Evolutionary conservation across 2,113 vertebrate genomes (phyloP), one percentile per base, ranked within the genome.

Genomic region (Hassar affinis): DNA sequence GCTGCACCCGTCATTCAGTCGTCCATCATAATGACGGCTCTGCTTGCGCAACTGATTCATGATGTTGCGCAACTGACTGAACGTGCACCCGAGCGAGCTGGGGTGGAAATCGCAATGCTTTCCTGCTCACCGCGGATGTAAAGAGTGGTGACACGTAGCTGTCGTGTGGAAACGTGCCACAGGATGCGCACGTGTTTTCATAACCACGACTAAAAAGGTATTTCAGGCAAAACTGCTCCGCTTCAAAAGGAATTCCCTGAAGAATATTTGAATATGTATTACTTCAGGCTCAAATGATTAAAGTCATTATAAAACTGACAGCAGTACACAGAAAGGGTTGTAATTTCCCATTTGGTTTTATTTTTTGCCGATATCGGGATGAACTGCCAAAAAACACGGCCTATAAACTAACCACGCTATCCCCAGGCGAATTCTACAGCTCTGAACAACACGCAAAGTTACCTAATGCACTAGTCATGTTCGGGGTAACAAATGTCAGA

Each of bases 81-180:
- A 35, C 4, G 64, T 10, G 17, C 45, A n/a, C n/a, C n/a, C n/a
- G n/a, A n/a, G n/a, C n/a, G n/a, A n/a, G n/a, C n/a, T n/a, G n/a
- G n/a, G n/a, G n/a, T 22, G 62, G 62, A 66, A 35, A 12, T 6
- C 33, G 33, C 7, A 1, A 8, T 7, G 42, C 11, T 9, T 9
- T 51, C 10, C 72, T 30, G 47, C 47, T 52, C n/a, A 9, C 27
- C 3, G 9, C 27, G 15, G 6, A 1, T 2, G 18, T 11, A 33
- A 0, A 11, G 14, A 49, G 42, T 4, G 45, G 1, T 9, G 38
- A 20, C 38, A 2, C 6, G 0, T 3, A 6, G 2, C 11, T 0
- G 6, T 14, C 22, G 0, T 1, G 15, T 20, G 7, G 25, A 30
- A 51, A 45, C 17, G 7, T 20, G 42, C 22, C 25, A 27, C 25